These are phyloP conservation scores for Elgaria multicarinata DNA, from an alignment of 2,113 vertebrate species.

Conservation along the genomic window DNA sequence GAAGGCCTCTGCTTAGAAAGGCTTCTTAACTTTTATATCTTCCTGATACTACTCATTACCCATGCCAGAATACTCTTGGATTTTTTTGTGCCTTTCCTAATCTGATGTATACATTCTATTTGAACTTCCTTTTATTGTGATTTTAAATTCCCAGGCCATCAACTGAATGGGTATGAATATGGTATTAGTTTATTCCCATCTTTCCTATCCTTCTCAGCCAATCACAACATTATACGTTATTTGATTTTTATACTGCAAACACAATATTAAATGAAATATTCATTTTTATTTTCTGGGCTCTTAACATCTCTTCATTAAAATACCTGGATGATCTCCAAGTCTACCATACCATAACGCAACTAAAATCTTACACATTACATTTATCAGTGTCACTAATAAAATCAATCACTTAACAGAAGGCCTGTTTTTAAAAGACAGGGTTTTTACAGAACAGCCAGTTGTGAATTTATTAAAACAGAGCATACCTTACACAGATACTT, in stretches of 20 bases:
- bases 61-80: background rate
- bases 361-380: conserved; percentile 61
- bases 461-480: background rate
- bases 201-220: background rate
- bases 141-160: background rate
- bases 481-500: background rate
- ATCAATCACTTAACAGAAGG: conserved; percentile 36
- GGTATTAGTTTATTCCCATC: background rate
- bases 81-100: background rate
- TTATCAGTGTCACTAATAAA: background rate
- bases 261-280: background rate
- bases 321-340: conserved; percentile 67
- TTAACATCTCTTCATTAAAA: conserved; percentile 60
- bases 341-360: conserved; percentile 49
- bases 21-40: background rate
- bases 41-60: background rate
- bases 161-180: background rate
- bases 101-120: background rate
- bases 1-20: too few species aligned
- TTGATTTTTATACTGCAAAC: background rate
- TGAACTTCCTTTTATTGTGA: background rate
- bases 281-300: background rate
- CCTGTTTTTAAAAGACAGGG: conserved; percentile 44
- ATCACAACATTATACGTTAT: background rate
- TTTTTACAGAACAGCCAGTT: background rate